Evolutionary conservation across 2,113 vertebrate genomes (phyloP), one percentile per base, ranked within the genome.

Genomic region (Hemichromis elongatus): DNA sequence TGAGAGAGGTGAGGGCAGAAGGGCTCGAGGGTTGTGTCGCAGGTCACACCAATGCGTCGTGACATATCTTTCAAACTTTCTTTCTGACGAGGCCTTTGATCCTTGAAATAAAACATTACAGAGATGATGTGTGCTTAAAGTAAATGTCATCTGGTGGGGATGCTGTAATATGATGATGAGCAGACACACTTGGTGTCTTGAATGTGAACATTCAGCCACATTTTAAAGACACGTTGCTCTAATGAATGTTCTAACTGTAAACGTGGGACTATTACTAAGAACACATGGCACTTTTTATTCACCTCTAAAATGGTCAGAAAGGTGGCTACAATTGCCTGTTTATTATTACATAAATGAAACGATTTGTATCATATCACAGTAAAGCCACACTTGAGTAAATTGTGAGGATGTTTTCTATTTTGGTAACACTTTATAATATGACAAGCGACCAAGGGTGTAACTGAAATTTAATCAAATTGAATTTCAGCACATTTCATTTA

Each of bases 21-120:
- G 66, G 82, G 78, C 81, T 84, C n/a, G 18, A 80, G 77, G 88
- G 82, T 56, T 89, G 90, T 92, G 92, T 94, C 92, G 90, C 90
- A 78, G 95, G 93, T 95, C 93, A 93, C 59, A 50, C 73, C 92
- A 88, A 92, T 87, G 85, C 66, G 63, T 54, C 83, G 89, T 92
- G 95, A 95, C 93, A 94, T 56, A 70, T 77, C 90, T 93, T 92
- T 94, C 94, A 94, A 95, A 95, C 93, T 82, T 82, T 92, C 81
- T 84, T n/a, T 81, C 70, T 61, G 68, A 85, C 57, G 26, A 68
- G 86, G 81, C 83, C 84, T 94, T 90, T 92, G 87, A 91, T 90
- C 63, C 50, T 70, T 57, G 33, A 90, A 93, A 87, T 90, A 83
- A 93, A 91, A 84, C 92, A 89, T 82, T 57, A 79, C 75, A 80